These are phyloP conservation scores for Pandemis heparana DNA, from an alignment of 2,888 invertebrate genomes.

Conservation along the genomic window DNA sequence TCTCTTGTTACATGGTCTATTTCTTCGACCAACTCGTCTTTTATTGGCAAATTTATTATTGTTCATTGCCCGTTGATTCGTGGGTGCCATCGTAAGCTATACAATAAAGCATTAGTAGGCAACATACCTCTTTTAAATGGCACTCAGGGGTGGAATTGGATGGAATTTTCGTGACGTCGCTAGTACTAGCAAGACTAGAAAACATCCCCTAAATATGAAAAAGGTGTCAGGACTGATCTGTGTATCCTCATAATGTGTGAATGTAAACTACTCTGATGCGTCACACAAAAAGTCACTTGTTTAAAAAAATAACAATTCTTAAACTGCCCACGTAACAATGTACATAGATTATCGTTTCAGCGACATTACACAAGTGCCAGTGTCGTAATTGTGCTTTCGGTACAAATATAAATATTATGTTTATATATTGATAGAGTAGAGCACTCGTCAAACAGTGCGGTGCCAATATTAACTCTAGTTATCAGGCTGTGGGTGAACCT, in stretches of 20 bases:
- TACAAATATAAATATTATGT: slow-evolving; percentile 85
- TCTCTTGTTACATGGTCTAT: too few species aligned
- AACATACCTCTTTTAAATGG: too few species aligned
- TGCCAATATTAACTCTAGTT: slow-evolving; percentile 85
- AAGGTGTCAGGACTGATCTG: not conserved
- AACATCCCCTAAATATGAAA: not conserved
- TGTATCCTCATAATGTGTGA: not conserved
- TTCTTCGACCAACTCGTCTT: too few species aligned
- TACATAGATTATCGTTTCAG: slow-evolving; percentile 79
- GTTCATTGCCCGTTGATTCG: too few species aligned
- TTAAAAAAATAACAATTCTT: slow-evolving; percentile 26
- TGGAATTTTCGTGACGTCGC: too few species aligned
- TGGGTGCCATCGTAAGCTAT: too few species aligned
- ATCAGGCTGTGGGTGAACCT: slow-evolving; percentile 75
- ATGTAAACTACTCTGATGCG: slow-evolving; percentile 7
- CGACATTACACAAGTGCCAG: slow-evolving; percentile 77
- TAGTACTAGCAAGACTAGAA: not conserved
- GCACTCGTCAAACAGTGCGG: slow-evolving; percentile 82
- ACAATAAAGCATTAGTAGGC: too few species aligned
- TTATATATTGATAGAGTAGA: slow-evolving; percentile 85
- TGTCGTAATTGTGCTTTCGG: slow-evolving; percentile 56
- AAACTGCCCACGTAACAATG: slow-evolving; percentile 55
- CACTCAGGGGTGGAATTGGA: too few species aligned
- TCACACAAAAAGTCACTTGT: slow-evolving; percentile 17
- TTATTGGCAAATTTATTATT: too few species aligned